Conservation (phyloP, 1,140 invertebrate genomes). For the Bursaphelenchus mucronatus region DNA sequence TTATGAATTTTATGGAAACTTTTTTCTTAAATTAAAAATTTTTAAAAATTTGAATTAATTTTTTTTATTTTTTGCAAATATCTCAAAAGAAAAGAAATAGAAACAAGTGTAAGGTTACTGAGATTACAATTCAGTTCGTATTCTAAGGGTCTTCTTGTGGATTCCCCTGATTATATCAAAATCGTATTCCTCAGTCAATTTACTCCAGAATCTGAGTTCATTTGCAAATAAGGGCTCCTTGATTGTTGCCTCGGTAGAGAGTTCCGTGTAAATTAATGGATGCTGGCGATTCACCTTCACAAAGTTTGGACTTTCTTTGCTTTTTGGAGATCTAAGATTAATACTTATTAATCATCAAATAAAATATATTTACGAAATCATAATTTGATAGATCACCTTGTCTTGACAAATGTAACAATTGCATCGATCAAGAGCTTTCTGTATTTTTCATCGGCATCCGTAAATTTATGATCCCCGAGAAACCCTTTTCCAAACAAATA, state of each 20-base stretch:
- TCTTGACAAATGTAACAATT: conserved; percentile 29
- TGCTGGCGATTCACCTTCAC: not conserved
- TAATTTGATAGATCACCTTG: not conserved
- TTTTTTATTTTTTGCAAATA: too few species aligned
- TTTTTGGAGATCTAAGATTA: conserved; percentile 10
- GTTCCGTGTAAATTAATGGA: conserved; percentile 17
- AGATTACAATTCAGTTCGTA: conserved; percentile 28
- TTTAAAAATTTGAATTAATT: too few species aligned
- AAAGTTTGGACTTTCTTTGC: conserved; percentile 15
- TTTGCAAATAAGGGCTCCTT: conserved; percentile 13
- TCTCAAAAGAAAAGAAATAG: too few species aligned
- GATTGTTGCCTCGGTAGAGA: conserved; percentile 1
- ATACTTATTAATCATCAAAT: conserved; percentile 22
- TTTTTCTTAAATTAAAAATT: too few species aligned
- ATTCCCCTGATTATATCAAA: conserved; percentile 32
- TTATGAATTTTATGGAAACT: too few species aligned
- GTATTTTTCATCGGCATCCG: conserved; percentile 14
- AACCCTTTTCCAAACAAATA: conserved; percentile 18
- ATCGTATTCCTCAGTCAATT: conserved; percentile 29
- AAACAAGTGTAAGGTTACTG: not conserved
- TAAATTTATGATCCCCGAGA: conserved; percentile 7
- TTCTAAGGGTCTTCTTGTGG: conserved; percentile 15
- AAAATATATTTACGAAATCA: too few species aligned
- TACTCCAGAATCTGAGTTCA: conserved; percentile 26
- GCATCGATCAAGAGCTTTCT: conserved; percentile 5